Evolutionary conservation across 2,888 invertebrate species (phyloP).

Genomic region (Zaprionus bogoriensis): DNA sequence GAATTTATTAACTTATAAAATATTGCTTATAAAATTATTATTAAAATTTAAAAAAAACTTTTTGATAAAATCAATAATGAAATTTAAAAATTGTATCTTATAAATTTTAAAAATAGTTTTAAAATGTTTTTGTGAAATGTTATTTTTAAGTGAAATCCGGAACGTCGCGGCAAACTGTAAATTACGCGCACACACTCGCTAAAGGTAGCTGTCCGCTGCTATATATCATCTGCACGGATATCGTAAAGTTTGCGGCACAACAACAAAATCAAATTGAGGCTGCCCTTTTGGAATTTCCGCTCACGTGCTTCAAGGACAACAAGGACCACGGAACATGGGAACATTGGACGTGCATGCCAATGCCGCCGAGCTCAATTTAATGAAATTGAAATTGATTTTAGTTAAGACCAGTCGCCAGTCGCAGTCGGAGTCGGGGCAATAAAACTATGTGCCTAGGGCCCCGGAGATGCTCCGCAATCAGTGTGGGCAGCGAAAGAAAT

Average conservation of each 20-base stretch:
- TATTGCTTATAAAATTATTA: no score
- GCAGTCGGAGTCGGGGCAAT: no score
- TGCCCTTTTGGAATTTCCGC: conserved; percentile 22
- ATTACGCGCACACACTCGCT: neutral
- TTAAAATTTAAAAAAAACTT: no score
- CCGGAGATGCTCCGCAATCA: neutral
- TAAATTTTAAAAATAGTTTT: no score
- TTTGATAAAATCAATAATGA: no score
- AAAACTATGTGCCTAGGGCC: conserved; percentile 48
- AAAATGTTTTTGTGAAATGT: no score
- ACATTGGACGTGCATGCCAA: conserved; percentile 48
- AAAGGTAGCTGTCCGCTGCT: neutral
- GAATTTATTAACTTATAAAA: no score
- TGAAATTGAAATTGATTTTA: conserved; percentile 63
- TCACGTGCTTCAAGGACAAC: conserved; percentile 36
- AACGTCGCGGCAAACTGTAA: neutral
- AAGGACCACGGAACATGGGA: neutral
- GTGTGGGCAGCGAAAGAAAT: neutral
- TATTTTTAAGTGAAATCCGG: neutral
- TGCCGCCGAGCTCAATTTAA: conserved; percentile 52
- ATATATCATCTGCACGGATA: neutral
- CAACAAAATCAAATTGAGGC: conserved; percentile 7
- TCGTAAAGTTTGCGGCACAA: conserved; percentile 13
- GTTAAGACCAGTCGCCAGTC: conserved; percentile 36
- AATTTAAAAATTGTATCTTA: no score